phyloP scores from a whole-genome alignment of 2,888 invertebrate genomes.

The Eupithecia pulchellata region DNA sequence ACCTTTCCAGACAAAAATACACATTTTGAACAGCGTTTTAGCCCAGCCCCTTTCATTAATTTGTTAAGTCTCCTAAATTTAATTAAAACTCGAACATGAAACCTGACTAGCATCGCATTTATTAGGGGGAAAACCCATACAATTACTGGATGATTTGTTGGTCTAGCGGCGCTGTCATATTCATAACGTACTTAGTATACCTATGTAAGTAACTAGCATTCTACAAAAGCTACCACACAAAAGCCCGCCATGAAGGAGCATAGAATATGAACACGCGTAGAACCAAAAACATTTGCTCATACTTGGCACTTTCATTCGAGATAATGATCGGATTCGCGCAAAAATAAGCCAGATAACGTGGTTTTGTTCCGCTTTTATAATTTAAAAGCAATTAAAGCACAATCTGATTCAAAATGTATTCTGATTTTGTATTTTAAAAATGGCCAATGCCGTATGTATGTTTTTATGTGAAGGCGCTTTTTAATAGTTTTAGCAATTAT shows the following conservation, averaged over 20 bases:
- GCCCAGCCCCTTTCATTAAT: slow-evolving; percentile 31
- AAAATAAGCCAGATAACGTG: slow-evolving; percentile 39
- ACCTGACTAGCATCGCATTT: slow-evolving; percentile 30
- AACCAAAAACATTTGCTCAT: slow-evolving; percentile 40
- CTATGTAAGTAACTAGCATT: background rate
- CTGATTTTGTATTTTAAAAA: background rate
- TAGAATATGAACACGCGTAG: slow-evolving; percentile 24
- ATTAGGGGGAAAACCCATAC: slow-evolving; percentile 17
- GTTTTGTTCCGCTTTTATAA: slow-evolving; percentile 34
- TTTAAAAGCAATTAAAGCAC: slow-evolving; percentile 27
- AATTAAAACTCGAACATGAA: slow-evolving; percentile 29
- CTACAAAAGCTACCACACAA: too few species aligned
- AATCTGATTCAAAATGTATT: slow-evolving; percentile 20
- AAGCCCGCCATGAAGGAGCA: background rate
- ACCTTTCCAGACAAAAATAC: slow-evolving; percentile 41
- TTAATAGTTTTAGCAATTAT: background rate
- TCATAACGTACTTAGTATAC: slow-evolving; percentile 8
- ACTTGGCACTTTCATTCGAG: slow-evolving; percentile 44
- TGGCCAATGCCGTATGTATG: background rate
- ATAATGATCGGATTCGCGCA: slow-evolving; percentile 45
- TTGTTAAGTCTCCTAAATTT: slow-evolving; percentile 28
- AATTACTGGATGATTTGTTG: slow-evolving; percentile 26
- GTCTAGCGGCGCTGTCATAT: slow-evolving; percentile 19
- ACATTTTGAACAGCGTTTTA: slow-evolving; percentile 25
- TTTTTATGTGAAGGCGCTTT: background rate